phyloP scores from a whole-genome alignment of 2,888 invertebrate species.

The Meteorus cinctellus region DNA sequence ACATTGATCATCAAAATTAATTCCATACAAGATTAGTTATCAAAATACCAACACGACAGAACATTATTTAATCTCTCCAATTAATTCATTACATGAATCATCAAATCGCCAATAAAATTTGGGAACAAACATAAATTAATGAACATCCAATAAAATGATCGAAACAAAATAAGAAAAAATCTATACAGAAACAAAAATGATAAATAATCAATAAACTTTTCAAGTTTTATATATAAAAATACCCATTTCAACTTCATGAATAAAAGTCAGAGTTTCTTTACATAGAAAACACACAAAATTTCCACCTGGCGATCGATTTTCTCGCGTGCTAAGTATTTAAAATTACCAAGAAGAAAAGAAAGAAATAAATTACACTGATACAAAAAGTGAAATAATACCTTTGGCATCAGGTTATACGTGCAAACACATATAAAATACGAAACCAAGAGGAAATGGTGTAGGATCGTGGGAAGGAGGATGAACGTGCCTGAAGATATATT shows the following conservation, averaged over 20 bases:
- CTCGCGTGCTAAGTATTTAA: conserved; percentile 10
- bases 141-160: too few species aligned
- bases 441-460: conserved; percentile 42
- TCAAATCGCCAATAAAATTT: too few species aligned
- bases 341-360: conserved; percentile 13
- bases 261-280: too few species aligned
- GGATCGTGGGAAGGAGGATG: conserved; percentile 55
- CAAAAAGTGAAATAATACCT: conserved; percentile 28
- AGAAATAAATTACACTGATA: conserved; percentile 32
- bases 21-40: not conserved
- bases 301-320: not conserved
- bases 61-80: not conserved
- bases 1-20: not conserved
- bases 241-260: too few species aligned
- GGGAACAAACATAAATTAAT: too few species aligned
- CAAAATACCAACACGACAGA: not conserved
- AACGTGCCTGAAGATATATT: conserved; percentile 45
- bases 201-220: too few species aligned
- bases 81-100: not conserved
- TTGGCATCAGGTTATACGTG: not conserved
- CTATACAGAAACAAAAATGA: too few species aligned
- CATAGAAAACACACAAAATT: too few species aligned
- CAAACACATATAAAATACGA: conserved; percentile 29
- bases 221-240: too few species aligned
- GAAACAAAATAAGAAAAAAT: too few species aligned